These are phyloP conservation scores for Microcebus murinus DNA, from an alignment of 2,113 vertebrate species.

Conservation along the genomic window DNA sequence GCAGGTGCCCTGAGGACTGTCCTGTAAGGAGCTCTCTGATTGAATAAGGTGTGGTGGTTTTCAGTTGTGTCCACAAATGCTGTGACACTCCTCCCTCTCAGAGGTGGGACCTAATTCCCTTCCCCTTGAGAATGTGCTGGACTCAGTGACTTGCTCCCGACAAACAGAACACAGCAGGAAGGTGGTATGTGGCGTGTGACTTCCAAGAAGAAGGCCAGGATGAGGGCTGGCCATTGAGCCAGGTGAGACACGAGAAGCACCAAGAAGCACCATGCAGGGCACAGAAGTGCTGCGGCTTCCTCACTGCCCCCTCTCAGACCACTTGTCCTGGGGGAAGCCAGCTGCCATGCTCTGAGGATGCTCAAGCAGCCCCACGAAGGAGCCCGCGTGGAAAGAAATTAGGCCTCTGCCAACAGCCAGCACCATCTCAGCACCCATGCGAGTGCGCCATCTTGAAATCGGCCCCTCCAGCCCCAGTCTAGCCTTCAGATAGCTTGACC, in stretches of 20 bases:
- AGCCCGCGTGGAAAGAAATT: not conserved
- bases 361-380: not conserved
- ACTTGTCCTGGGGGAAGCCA: not conserved
- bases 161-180: not conserved
- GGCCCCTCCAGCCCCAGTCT: not conserved
- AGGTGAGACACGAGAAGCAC: not conserved
- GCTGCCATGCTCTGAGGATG: not conserved
- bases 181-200: not conserved
- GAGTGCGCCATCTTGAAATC: not conserved
- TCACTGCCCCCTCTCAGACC: not conserved
- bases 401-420: not conserved
- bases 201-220: not conserved
- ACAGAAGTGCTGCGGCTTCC: not conserved
- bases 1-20: not conserved
- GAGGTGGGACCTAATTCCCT: not conserved
- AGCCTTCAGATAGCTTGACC: not conserved
- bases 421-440: not conserved
- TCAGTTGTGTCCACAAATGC: not conserved
- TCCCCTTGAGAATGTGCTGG: not conserved
- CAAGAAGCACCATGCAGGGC: not conserved
- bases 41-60: not conserved
- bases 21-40: not conserved
- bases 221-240: not conserved
- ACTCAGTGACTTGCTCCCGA: not conserved
- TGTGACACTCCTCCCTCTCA: not conserved